A percentile compares a stretch with the other conserved stretches of the same genome.
Evolutionary conservation across 2,113 vertebrate species (phyloP).

Genomic region (Triplophysa rosa): DNA sequence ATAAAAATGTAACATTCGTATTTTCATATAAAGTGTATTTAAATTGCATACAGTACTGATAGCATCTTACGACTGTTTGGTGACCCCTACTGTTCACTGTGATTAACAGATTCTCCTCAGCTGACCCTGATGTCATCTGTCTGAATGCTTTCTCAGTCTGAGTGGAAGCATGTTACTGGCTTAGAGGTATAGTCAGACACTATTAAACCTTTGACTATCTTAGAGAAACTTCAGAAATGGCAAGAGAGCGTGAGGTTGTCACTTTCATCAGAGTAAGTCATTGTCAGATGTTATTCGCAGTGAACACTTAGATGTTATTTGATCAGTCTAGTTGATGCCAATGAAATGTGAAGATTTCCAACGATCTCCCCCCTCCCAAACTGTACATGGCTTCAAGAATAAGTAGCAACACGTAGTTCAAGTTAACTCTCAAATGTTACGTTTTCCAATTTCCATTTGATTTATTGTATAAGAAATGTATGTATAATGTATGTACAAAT

Average conservation of each 20-base stretch:
- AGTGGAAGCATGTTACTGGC: not conserved
- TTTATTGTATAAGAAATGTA: too few relatives aligned
- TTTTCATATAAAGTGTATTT: too few relatives aligned
- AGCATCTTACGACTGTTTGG: not conserved
- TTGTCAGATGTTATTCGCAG: constrained; percentile 21
- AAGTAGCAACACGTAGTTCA: too few relatives aligned
- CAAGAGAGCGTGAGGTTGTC: not conserved
- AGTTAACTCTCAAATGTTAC: too few relatives aligned
- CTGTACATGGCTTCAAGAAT: too few relatives aligned
- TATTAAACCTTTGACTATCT: not conserved
- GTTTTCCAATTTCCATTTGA: too few relatives aligned
- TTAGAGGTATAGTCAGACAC: constrained; percentile 17
- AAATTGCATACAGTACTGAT: not conserved
- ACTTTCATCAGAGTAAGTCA: constrained; percentile 15
- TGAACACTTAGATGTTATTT: not conserved
- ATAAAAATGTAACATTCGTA: not conserved
- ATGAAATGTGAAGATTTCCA: not conserved
- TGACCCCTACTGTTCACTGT: constrained; percentile 15
- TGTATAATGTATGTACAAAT: too few relatives aligned
- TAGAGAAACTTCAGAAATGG: constrained; percentile 4
- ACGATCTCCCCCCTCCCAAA: too few relatives aligned
- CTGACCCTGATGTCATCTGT: not conserved
- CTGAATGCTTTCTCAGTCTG: not conserved
- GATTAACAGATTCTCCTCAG: not conserved
- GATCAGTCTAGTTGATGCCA: not conserved